phyloP scores from a whole-genome alignment of 2,797 vertebrate species.

The Thalassophryne amazonica region DNA sequence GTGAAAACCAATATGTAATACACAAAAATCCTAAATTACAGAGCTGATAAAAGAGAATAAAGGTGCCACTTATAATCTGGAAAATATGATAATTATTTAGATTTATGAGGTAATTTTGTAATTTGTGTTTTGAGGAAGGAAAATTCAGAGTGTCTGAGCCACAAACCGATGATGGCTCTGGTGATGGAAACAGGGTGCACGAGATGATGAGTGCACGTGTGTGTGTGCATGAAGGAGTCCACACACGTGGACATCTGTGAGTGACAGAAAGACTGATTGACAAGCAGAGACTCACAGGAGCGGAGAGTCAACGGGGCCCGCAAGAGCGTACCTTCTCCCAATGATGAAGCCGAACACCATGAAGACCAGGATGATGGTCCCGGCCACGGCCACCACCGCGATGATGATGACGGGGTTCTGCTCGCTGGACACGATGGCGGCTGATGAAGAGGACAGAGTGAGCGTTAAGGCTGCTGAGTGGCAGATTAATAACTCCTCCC shows the following conservation, averaged over 20 bases:
- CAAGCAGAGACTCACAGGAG: conserved; percentile 84
- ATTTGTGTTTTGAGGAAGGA: too few species aligned
- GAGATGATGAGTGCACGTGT: conserved; percentile 52
- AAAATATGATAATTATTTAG: too few species aligned
- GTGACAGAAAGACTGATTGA: conserved; percentile 78
- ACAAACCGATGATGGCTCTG: too few species aligned
- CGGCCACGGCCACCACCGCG: conserved; percentile 96
- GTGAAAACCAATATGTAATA: too few species aligned
- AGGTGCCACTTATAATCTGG: too few species aligned
- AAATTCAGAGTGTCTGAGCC: too few species aligned
- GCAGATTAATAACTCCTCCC: conserved; percentile 43
- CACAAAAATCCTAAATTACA: too few species aligned
- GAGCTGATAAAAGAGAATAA: too few species aligned
- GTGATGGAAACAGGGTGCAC: too few species aligned
- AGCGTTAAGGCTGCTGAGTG: conserved; percentile 49
- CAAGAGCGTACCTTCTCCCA: conserved; percentile 92
- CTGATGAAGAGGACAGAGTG: conserved; percentile 72
- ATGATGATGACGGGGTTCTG: conserved; percentile 99
- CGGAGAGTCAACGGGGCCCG: conserved; percentile 83
- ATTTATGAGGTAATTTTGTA: too few species aligned
- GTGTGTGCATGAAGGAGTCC: conserved; percentile 49
- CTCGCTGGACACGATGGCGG: conserved; percentile 94
- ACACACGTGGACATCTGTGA: conserved; percentile 63
- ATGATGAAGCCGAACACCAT: conserved; percentile 99
- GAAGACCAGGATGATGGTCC: conserved; percentile 98